phyloP scores from a whole-genome alignment of 1,140 invertebrate species.

The Ectropis grisescens region DNA sequence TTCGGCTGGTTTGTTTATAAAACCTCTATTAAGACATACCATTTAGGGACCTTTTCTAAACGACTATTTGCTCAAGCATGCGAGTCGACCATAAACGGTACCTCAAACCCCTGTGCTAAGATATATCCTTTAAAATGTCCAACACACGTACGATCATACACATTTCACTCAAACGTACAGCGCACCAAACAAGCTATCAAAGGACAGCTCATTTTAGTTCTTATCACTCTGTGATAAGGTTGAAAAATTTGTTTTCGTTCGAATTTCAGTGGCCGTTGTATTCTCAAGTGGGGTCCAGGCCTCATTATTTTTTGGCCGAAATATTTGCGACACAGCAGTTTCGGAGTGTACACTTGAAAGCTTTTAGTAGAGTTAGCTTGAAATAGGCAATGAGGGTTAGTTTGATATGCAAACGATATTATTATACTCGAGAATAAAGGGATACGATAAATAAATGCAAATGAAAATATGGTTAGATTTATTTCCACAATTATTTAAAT shows the following conservation, averaged over 20 bases:
- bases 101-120: not conserved
- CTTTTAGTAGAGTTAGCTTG: constrained; percentile 11
- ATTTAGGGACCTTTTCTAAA: too few relatives aligned
- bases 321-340: constrained; percentile 28
- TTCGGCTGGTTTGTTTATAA: too few relatives aligned
- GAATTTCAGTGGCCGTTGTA: constrained; percentile 13
- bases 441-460: too few relatives aligned
- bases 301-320: constrained; percentile 27
- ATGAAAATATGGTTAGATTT: too few relatives aligned
- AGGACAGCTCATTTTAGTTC: too few relatives aligned
- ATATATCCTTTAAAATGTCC: constrained; percentile 2
- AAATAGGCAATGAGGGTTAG: too few relatives aligned
- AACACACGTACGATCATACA: constrained; percentile 2
- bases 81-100: not conserved
- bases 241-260: constrained; percentile 3
- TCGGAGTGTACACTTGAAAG: constrained; percentile 25
- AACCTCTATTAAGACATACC: too few relatives aligned
- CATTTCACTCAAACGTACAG: constrained; percentile 12
- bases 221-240: constrained; percentile 3
- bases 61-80: too few relatives aligned
- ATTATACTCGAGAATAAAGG: too few relatives aligned
- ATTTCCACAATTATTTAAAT: too few relatives aligned
- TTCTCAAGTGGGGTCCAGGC: constrained; percentile 26
- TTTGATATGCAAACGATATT: too few relatives aligned
- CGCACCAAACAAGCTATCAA: constrained; percentile 9